Evolutionary conservation across 1,140 invertebrate genomes (phyloP).

Genomic region (Neodiprion lecontei): DNA sequence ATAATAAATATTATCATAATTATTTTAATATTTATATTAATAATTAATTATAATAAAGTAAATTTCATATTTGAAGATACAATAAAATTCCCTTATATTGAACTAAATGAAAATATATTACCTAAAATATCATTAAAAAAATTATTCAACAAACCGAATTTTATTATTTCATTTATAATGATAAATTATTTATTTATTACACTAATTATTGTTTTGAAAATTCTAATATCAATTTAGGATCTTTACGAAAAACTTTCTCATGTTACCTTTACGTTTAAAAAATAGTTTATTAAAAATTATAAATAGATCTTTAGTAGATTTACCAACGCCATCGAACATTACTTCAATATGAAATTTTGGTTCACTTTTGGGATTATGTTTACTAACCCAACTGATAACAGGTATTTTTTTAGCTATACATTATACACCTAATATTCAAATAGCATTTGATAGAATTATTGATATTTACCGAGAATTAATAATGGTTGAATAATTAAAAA

Average conservation of each 20-base stretch:
- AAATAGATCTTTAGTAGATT: no score
- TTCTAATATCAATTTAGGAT: constrained; percentile 51
- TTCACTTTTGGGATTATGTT: constrained; percentile 65
- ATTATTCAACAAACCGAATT: constrained; percentile 23
- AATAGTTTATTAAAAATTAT: constrained; percentile 49
- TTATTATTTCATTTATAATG: constrained; percentile 9
- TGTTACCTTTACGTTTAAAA: constrained; percentile 51
- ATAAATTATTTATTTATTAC: constrained; percentile 15
- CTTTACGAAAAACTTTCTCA: constrained; percentile 51
- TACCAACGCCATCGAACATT: constrained; percentile 41
- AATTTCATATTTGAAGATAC: no score
- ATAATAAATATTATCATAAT: no score
- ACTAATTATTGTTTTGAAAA: constrained; percentile 58
- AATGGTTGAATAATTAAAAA: no score
- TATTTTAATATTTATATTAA: no score
- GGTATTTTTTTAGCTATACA: constrained; percentile 69
- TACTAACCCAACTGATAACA: constrained; percentile 68
- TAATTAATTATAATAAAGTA: no score
- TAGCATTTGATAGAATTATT: no score
- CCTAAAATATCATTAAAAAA: constrained; percentile 25
- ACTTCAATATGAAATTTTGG: constrained; percentile 55
- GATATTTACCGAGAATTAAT: no score
- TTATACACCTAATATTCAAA: constrained; percentile 41
- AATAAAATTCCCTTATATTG: background rate
- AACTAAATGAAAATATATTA: constrained; percentile 18